Base-by-base conservation (phyloP, 1,140 invertebrate genomes). In the Drosophila pectinifera region DNA sequence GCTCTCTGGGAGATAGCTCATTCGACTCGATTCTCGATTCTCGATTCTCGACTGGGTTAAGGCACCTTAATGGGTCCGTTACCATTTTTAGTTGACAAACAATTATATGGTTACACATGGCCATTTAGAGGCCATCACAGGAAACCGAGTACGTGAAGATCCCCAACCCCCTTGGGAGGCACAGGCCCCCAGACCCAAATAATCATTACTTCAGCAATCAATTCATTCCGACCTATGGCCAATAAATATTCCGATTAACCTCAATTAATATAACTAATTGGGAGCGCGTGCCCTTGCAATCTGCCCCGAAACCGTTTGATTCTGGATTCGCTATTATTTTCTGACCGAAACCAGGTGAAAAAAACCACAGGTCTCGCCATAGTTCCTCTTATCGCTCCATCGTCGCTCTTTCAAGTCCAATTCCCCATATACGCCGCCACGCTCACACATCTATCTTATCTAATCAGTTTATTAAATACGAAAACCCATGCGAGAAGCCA, bases 191-290 rank as follows among this genome's bases (percentile, higher is more conserved):
- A 18, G 13, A 13, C 20, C 20, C 22, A 18, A 41, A 34, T 46
- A 8, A 13, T 45, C 42, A 80, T 58, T 46, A 41, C 73, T 63
- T 67, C 49, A 54, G 70, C 72, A 83, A 88, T 86, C 79, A 89
- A 88, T 88, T 83, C 73, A 62, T 22, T 72, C 24, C 75, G 69
- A 81, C 54, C 82, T 78, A 74, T 78, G 69, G 38, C 59, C 64
- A 61, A 86, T 81, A 78, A 78, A 86, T 61, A 63, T 41, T 49
- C 18, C 39, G 75, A 78, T 78, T 78, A 78, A 80, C 76, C 83
- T 69, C 84, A 83, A 79, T 88, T 89, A 88, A 88, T 88, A 77
- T 49, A 67, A 55, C 83, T 88, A 89, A 88, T 89, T 88, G 83
- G 56, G 58, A 48, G 77, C 58, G 65, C 59, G 67, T 88, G 78